Percentiles rank a stretch among this genome's conserved stretches.
Evolutionary conservation across 2,113 vertebrate genomes (phyloP).

Genomic region (Setophaga petechia): DNA sequence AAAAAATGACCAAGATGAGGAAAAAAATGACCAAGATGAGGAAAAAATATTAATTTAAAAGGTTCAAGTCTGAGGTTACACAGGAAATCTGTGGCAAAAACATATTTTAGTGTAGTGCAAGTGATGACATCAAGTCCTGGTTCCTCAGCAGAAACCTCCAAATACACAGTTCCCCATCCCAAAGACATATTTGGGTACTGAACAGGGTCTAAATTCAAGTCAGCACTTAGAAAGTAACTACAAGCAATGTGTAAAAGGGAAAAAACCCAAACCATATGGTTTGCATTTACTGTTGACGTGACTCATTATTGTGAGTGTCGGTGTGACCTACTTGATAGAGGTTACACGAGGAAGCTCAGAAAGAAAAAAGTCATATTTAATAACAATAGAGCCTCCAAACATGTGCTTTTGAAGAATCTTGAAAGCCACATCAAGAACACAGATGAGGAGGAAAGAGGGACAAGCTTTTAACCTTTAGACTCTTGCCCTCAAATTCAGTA

Average conservation of each 20-base stretch:
- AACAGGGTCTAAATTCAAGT: constrained; percentile 35
- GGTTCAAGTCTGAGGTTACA: neutral
- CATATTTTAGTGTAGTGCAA: neutral
- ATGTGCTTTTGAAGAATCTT: constrained; percentile 57
- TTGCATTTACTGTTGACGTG: constrained; percentile 70
- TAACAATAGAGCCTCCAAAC: constrained; percentile 48
- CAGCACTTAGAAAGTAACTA: constrained; percentile 60
- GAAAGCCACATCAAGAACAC: constrained; percentile 68
- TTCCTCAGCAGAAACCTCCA: constrained; percentile 42
- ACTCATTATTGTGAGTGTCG: constrained; percentile 67
- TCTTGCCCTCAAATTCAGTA: constrained; percentile 40
- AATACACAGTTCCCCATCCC: constrained; percentile 13
- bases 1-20: neutral
- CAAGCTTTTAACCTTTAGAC: constrained; percentile 46
- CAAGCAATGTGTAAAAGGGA: constrained; percentile 24
- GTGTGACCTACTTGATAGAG: constrained; percentile 54
- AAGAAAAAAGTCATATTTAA: constrained; percentile 65
- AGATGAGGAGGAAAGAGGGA: constrained; percentile 38
- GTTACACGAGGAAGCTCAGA: constrained; percentile 53
- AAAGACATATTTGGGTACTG: constrained; percentile 48
- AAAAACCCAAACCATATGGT: constrained; percentile 25
- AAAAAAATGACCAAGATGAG: neutral
- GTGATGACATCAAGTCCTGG: constrained; percentile 4
- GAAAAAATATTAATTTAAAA: neutral
- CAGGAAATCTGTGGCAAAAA: constrained; percentile 16